Evolutionary conservation across 2,888 invertebrate genomes (phyloP).

Genomic region (Nipponacmea schrenckii): DNA sequence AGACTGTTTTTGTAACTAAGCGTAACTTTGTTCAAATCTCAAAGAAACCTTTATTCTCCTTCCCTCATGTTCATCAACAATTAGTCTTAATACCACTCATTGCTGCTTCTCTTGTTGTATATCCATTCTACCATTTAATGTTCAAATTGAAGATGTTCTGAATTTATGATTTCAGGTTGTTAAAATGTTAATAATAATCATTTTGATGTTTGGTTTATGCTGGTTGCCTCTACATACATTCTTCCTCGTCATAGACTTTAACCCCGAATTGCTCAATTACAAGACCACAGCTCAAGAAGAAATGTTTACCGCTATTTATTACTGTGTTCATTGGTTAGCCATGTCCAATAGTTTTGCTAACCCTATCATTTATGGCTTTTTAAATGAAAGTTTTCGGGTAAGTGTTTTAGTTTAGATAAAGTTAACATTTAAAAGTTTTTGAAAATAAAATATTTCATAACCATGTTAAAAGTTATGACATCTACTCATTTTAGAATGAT

Average conservation of each 20-base stretch:
- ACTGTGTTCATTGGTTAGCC: slow-evolving; percentile 62
- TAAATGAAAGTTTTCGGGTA: slow-evolving; percentile 66
- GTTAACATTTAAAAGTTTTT: too few relatives aligned
- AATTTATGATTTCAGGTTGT: slow-evolving; percentile 55
- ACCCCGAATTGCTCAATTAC: slow-evolving; percentile 36
- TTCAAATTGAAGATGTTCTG: neutral
- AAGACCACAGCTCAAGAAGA: slow-evolving; percentile 25
- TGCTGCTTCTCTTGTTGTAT: too few relatives aligned
- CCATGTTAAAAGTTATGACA: too few relatives aligned
- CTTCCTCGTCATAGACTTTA: slow-evolving; percentile 57
- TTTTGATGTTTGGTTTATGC: slow-evolving; percentile 63
- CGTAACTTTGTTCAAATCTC: too few relatives aligned
- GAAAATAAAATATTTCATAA: too few relatives aligned
- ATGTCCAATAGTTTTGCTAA: slow-evolving; percentile 67
- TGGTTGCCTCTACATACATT: slow-evolving; percentile 66
- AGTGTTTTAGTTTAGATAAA: slow-evolving; percentile 26
- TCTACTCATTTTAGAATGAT: too few relatives aligned
- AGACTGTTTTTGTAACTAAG: too few relatives aligned
- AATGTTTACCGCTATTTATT: slow-evolving; percentile 50
- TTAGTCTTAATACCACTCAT: too few relatives aligned
- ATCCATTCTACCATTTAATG: too few relatives aligned
- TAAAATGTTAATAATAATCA: slow-evolving; percentile 65
- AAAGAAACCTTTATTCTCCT: too few relatives aligned
- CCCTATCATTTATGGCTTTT: slow-evolving; percentile 65
- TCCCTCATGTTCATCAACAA: too few relatives aligned